Evolutionary conservation across 2,797 vertebrate species (phyloP).

Genomic region (Leptodactylus fallax): DNA sequence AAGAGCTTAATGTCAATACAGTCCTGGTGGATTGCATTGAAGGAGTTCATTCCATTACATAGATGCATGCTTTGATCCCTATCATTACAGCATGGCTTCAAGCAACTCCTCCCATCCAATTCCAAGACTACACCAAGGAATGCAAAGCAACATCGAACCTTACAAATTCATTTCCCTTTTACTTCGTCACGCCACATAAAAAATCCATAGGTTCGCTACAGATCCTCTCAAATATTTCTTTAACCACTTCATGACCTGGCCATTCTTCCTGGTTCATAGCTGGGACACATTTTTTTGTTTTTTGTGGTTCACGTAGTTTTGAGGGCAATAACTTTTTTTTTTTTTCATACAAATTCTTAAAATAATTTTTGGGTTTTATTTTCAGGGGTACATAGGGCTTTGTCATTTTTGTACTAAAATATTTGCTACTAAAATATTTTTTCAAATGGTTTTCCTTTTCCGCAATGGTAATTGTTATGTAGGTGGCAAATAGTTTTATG

Average conservation of each 20-base stretch:
- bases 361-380: no score
- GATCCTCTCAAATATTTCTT: not conserved
- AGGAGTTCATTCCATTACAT: not conserved
- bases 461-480: no score
- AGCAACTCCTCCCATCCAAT: not conserved
- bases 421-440: no score
- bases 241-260: not conserved
- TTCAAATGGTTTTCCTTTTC: no score
- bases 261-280: no score
- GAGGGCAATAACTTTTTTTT: no score
- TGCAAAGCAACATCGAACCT: slow-evolving; percentile 1
- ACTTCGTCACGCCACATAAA: not conserved
- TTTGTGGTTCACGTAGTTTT: no score
- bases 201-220: not conserved
- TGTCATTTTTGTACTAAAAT: no score
- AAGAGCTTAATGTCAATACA: slow-evolving; percentile 6
- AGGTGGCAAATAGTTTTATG: no score
- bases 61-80: slow-evolving; percentile 41
- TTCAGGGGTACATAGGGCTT: no score
- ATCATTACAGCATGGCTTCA: slow-evolving; percentile 29
- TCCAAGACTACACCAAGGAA: not conserved
- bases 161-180: not conserved
- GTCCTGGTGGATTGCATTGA: not conserved
- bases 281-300: no score
- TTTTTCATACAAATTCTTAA: no score